Conservation (phyloP, 2,888 invertebrate species). For the Didymodactylos carnosus region DNA sequence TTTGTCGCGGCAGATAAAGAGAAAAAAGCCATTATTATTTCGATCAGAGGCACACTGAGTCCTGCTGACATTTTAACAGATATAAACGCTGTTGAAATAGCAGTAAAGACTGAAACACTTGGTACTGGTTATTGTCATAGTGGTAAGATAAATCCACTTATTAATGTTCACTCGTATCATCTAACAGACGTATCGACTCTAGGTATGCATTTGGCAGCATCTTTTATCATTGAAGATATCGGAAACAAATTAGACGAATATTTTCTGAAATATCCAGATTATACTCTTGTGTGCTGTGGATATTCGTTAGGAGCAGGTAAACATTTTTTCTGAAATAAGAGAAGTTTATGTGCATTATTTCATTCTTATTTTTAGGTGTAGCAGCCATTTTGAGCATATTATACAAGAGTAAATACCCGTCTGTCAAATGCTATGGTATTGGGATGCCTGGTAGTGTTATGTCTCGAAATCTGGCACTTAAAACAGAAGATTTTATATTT, state of each 20-base stretch:
- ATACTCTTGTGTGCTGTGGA: background rate
- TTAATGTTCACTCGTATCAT: background rate
- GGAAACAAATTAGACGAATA: background rate
- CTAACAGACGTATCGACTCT: background rate
- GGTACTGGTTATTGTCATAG: background rate
- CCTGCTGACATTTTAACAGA: background rate
- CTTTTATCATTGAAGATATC: background rate
- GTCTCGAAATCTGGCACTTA: background rate
- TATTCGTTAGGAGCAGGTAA: constrained; percentile 4
- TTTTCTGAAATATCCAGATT: background rate
- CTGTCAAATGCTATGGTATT: background rate
- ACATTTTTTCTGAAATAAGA: background rate
- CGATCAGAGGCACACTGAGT: background rate
- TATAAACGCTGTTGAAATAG: background rate
- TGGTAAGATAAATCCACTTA: background rate
- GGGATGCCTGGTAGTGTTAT: background rate
- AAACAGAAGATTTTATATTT: background rate
- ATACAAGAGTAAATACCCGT: background rate
- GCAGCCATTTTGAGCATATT: background rate
- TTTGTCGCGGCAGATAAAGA: background rate
- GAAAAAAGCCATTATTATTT: background rate
- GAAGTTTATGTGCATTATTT: background rate
- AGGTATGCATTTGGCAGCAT: background rate
- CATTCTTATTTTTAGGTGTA: background rate
- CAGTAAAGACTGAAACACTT: background rate